Conservation (phyloP, 2,797 vertebrate genomes). For the Gymnoscopelus microlampas region DNA sequence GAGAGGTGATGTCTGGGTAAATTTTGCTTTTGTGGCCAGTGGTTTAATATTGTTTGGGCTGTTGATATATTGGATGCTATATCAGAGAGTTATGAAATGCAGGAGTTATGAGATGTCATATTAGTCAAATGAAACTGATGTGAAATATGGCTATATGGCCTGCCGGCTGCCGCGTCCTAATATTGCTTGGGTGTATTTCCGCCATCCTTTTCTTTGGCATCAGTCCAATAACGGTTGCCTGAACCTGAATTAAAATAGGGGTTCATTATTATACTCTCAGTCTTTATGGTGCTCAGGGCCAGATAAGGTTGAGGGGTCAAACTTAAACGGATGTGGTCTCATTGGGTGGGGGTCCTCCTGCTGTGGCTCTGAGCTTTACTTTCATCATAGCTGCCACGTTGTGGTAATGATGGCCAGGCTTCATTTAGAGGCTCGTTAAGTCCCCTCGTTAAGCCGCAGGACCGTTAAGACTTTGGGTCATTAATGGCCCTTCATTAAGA, state of each 20-base stretch:
- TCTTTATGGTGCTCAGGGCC: conserved; percentile 42
- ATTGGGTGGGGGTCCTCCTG: conserved; percentile 57
- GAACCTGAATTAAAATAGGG: conserved; percentile 32
- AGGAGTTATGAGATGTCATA: conserved; percentile 66
- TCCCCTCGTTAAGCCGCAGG: conserved; percentile 77
- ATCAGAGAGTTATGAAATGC: conserved; percentile 66
- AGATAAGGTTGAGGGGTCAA: conserved; percentile 71
- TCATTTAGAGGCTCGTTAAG: conserved; percentile 87
- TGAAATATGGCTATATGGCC: conserved; percentile 58
- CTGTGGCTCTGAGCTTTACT: conserved; percentile 64
- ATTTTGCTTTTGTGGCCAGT: conserved; percentile 67
- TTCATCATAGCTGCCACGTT: conserved; percentile 74
- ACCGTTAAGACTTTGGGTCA: conserved; percentile 74
- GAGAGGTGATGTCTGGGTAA: conserved; percentile 64
- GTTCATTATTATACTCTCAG: conserved; percentile 59
- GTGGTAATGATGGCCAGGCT: conserved; percentile 81
- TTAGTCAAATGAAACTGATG: conserved; percentile 57
- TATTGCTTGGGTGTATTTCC: conserved; percentile 33
- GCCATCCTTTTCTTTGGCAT: conserved; percentile 26
- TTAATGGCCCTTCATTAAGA: conserved; percentile 76
- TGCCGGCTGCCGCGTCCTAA: conserved; percentile 40
- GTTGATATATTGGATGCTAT: conserved; percentile 67
- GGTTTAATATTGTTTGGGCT: conserved; percentile 66
- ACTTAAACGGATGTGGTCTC: conserved; percentile 74
- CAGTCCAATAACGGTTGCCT: conserved; percentile 26